phyloP scores from a whole-genome alignment of 2,113 vertebrate species.

The Nibea coibor region DNA sequence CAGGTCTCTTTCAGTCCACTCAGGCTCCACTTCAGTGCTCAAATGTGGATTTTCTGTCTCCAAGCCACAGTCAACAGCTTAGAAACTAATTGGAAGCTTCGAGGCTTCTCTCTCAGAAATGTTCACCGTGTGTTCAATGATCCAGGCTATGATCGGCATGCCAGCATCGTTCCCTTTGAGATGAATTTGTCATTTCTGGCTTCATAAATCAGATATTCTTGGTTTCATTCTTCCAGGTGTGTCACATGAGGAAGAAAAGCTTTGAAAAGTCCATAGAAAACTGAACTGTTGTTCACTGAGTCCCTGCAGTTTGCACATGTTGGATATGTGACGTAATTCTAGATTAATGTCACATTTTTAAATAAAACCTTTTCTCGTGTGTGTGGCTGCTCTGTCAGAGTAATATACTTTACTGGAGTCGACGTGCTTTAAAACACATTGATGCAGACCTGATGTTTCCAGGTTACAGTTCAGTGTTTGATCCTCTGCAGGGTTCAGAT shows the following conservation, averaged over 20 bases:
- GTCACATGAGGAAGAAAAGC: too few relatives aligned
- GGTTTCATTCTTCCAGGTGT: too few relatives aligned
- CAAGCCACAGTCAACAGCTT: background rate
- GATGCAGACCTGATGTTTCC: background rate
- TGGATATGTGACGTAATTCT: too few relatives aligned
- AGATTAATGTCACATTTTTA: too few relatives aligned
- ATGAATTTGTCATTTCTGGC: background rate
- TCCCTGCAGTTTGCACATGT: too few relatives aligned
- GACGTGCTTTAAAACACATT: background rate
- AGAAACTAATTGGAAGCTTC: background rate
- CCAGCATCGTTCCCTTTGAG: background rate
- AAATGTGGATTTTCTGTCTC: background rate
- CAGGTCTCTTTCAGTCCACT: background rate
- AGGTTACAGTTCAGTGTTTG: conserved; percentile 14
- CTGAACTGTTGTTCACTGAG: too few relatives aligned
- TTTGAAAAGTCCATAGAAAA: too few relatives aligned
- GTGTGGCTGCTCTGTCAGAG: too few relatives aligned
- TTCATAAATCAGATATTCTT: background rate
- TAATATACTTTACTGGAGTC: too few relatives aligned
- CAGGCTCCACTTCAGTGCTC: background rate
- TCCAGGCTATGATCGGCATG: too few relatives aligned
- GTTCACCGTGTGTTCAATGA: too few relatives aligned
- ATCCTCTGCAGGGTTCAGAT: conserved; percentile 35
- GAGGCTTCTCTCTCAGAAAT: background rate
- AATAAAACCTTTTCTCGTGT: too few relatives aligned